Conservation (phyloP, 2,888 invertebrate genomes). For the Protophormia terraenovae region DNA sequence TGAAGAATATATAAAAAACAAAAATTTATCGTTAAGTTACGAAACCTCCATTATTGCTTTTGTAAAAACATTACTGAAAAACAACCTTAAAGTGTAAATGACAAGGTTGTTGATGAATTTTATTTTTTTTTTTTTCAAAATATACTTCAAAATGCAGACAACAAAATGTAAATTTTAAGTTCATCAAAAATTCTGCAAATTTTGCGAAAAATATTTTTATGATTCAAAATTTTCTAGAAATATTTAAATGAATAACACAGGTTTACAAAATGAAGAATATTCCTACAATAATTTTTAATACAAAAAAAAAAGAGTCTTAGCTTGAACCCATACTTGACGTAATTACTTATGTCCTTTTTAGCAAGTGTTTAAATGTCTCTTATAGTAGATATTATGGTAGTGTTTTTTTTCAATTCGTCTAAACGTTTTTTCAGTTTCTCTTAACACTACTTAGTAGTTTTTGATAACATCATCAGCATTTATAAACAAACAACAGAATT, state of each 20-base stretch:
- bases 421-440: neutral
- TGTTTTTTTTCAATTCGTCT: neutral
- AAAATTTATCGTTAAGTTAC: too few species aligned
- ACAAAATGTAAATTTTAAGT: neutral
- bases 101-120: conserved; percentile 51
- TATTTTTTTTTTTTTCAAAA: neutral
- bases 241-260: too few species aligned
- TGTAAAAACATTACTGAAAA: conserved; percentile 19
- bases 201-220: too few species aligned
- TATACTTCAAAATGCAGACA: neutral
- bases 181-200: neutral
- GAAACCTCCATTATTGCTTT: neutral
- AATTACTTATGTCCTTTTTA: too few species aligned
- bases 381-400: neutral
- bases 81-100: conserved; percentile 52
- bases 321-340: too few species aligned
- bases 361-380: too few species aligned
- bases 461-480: neutral
- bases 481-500: neutral
- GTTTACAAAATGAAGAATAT: too few species aligned
- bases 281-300: too few species aligned
- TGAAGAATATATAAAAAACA: too few species aligned
- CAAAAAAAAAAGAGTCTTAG: too few species aligned
- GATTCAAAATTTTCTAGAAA: too few species aligned
- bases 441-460: conserved; percentile 9